A percentile compares a stretch with the other conserved stretches of the same genome.
Conservation (phyloP, 2,113 vertebrate genomes). For the Polyodon spathula region DNA sequence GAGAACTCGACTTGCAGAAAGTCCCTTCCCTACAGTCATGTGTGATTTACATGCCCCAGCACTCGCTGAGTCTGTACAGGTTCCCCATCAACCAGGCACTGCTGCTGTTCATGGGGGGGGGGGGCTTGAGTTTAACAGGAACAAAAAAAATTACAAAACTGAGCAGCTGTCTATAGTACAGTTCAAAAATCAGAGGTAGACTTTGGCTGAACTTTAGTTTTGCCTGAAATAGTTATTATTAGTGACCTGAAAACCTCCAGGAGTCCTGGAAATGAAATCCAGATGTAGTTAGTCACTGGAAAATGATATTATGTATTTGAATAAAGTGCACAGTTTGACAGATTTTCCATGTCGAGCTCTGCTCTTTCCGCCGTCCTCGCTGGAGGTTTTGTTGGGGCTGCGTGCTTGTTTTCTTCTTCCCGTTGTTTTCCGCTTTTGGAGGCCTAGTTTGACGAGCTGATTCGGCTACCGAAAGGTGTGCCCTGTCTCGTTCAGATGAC, state of each 20-base stretch:
- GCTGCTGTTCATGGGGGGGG: too few relatives aligned
- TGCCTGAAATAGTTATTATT: conserved; percentile 62
- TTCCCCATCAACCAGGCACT: too few relatives aligned
- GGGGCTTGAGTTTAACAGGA: neutral
- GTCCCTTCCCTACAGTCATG: too few relatives aligned
- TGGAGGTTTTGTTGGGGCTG: conserved; percentile 3
- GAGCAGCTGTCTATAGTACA: conserved; percentile 11
- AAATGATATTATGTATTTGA: conserved; percentile 43
- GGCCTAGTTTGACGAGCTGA: neutral
- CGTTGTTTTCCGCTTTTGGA: neutral
- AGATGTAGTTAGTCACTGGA: conserved; percentile 57
- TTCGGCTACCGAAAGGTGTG: neutral
- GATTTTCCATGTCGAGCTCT: conserved; percentile 21
- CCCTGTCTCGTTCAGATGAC: too few relatives aligned
- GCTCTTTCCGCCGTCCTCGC: neutral
- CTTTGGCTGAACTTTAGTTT: conserved; percentile 60
- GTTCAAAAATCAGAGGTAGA: conserved; percentile 25
- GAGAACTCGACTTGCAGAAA: too few relatives aligned
- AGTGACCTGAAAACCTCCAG: conserved; percentile 61
- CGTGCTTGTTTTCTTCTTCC: neutral
- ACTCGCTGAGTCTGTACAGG: too few relatives aligned
- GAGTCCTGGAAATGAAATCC: conserved; percentile 62
- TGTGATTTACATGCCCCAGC: too few relatives aligned
- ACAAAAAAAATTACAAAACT: neutral
- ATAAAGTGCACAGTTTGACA: conserved; percentile 25